Evolutionary conservation across 2,888 invertebrate genomes (phyloP).

Genomic region (Drosophila monieri): DNA sequence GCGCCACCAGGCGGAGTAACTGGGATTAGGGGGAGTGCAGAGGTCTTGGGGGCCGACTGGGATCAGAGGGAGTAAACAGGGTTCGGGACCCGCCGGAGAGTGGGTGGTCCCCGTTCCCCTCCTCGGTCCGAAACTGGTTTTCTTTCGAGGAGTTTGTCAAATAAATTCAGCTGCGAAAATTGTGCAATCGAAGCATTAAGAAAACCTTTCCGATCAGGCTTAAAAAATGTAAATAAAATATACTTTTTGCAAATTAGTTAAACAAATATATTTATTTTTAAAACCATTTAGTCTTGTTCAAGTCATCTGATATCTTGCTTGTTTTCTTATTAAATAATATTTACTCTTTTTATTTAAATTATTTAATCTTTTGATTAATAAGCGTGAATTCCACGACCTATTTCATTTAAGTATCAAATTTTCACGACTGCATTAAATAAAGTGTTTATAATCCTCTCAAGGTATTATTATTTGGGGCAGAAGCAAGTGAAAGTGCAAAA

Average conservation of each 20-base stretch:
- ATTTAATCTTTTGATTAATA: not conserved
- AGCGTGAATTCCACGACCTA: not conserved
- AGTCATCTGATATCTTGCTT: not conserved
- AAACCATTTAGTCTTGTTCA: too few species aligned
- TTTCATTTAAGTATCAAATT: not conserved
- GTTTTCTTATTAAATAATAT: not conserved
- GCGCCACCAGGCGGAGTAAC: conserved; percentile 12
- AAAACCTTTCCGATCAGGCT: not conserved
- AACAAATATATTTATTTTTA: too few species aligned
- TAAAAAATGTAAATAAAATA: not conserved
- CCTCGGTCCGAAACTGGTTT: conserved; percentile 20
- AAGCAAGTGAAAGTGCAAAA: conserved; percentile 68
- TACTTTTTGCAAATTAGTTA: not conserved
- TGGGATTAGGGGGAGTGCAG: not conserved
- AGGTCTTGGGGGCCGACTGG: not conserved
- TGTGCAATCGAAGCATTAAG: conserved; percentile 26
- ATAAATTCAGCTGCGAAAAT: conserved; percentile 54
- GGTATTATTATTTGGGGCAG: conserved; percentile 1
- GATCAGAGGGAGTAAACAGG: conserved; percentile 10
- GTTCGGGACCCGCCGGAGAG: conserved; percentile 20
- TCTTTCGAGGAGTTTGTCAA: conserved; percentile 15
- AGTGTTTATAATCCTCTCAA: not conserved
- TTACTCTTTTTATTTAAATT: not conserved
- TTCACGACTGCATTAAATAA: not conserved
- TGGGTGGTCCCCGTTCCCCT: conserved; percentile 50